Conservation (phyloP, 2,888 invertebrate species). For the Danaus chrysippus region DNA sequence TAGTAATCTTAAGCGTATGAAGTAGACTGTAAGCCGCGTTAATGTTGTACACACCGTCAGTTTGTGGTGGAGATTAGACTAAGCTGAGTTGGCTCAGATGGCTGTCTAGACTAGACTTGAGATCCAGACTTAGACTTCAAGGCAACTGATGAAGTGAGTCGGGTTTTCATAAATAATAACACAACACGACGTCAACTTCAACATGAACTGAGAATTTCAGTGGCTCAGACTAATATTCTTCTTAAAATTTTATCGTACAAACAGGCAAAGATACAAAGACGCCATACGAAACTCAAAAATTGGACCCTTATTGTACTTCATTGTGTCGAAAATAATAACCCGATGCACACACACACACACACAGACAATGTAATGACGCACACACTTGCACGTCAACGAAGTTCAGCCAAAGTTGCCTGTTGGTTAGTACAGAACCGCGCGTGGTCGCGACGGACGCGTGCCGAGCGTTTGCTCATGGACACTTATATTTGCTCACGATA, state of each 20-base stretch:
- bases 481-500: conserved; percentile 62
- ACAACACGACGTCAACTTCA: neutral
- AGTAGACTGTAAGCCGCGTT: no score
- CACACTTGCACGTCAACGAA: conserved; percentile 44
- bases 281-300: conserved; percentile 51
- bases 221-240: conserved; percentile 3
- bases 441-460: conserved; percentile 62
- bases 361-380: conserved; percentile 41
- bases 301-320: conserved; percentile 53
- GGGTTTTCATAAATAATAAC: no score
- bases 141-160: no score
- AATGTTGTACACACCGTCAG: neutral
- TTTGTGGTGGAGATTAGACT: conserved; percentile 34
- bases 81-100: conserved; percentile 38
- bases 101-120: conserved; percentile 53
- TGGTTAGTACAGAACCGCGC: conserved; percentile 60
- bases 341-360: conserved; percentile 1
- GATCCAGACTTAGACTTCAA: no score
- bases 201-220: neutral
- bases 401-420: conserved; percentile 42
- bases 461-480: conserved; percentile 51
- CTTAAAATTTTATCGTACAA: neutral
- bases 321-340: conserved; percentile 68
- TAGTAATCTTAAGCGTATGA: no score
- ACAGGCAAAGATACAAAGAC: conserved; percentile 51